phyloP scores from a whole-genome alignment of 53 echinoderm and acorn worm genomes.

The Paracentrotus lividus region DNA sequence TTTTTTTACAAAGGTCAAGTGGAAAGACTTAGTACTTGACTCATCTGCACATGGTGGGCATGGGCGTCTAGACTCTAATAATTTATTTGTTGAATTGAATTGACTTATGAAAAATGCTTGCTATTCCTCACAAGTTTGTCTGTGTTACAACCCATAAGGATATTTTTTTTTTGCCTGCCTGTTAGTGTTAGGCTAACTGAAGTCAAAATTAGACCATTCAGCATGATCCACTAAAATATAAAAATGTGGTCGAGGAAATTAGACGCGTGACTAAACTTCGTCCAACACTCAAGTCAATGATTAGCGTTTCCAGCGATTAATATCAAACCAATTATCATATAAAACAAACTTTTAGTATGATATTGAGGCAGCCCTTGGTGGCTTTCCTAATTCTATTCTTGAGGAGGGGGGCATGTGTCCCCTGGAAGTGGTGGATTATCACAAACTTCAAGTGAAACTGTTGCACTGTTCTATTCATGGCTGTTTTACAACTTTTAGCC shows the following conservation, averaged over 20 bases:
- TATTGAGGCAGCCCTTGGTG: constrained; percentile 6
- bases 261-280: background rate
- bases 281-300: background rate
- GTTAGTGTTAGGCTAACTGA: too few species aligned
- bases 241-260: constrained; percentile 4
- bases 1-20: too few species aligned
- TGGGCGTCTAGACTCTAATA: too few species aligned
- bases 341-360: constrained; percentile 35
- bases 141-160: too few species aligned
- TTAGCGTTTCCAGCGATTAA: background rate
- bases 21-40: too few species aligned
- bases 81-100: too few species aligned
- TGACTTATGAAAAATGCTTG: too few species aligned
- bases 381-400: constrained; percentile 40
- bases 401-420: background rate
- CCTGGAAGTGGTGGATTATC: constrained; percentile 29
- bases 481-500: background rate
- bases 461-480: too few species aligned
- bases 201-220: too few species aligned
- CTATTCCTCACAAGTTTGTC: too few species aligned
- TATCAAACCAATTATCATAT: background rate
- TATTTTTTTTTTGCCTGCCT: too few species aligned
- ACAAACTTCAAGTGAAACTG: background rate
- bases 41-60: too few species aligned
- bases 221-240: constrained; percentile 16